These are phyloP conservation scores for Drosophila kambysellisi DNA, from an alignment of 2,888 invertebrate species.

Conservation along the genomic window DNA sequence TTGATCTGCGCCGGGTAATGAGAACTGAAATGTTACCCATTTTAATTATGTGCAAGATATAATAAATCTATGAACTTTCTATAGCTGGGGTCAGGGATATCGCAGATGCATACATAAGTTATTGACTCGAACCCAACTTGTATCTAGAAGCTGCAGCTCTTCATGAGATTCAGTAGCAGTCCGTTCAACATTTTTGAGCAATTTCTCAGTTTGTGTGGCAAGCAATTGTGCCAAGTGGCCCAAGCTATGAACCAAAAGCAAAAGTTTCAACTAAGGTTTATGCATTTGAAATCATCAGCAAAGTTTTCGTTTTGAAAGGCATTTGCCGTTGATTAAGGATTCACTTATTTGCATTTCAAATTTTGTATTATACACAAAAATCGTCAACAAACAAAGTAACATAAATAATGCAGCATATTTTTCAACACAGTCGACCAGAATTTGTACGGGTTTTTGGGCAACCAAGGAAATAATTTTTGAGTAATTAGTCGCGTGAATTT, in stretches of 20 bases:
- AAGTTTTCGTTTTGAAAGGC: constrained; percentile 19
- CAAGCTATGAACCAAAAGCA: constrained; percentile 13
- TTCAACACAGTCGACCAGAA: constrained; percentile 9
- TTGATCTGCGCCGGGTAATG: no score
- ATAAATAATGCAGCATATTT: constrained; percentile 43
- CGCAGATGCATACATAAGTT: not conserved
- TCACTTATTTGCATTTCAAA: constrained; percentile 51
- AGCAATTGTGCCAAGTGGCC: constrained; percentile 8
- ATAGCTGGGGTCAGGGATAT: not conserved
- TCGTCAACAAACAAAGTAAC: constrained; percentile 17
- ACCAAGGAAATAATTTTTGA: constrained; percentile 40
- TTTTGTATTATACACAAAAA: constrained; percentile 13
- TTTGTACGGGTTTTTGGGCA: constrained; percentile 9
- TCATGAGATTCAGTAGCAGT: not conserved
- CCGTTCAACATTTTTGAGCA: not conserved
- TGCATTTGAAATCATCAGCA: constrained; percentile 21
- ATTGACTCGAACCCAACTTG: not conserved
- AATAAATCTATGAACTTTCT: not conserved
- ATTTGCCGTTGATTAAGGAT: constrained; percentile 29
- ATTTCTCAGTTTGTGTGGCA: constrained; percentile 20
- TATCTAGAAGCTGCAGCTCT: not conserved
- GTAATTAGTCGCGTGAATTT: constrained; percentile 53
- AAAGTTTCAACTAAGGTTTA: constrained; percentile 12
- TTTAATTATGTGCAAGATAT: no score
- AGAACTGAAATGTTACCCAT: no score